Conservation (phyloP, 2,888 invertebrate species). For the Drosophila flavopinicola region DNA sequence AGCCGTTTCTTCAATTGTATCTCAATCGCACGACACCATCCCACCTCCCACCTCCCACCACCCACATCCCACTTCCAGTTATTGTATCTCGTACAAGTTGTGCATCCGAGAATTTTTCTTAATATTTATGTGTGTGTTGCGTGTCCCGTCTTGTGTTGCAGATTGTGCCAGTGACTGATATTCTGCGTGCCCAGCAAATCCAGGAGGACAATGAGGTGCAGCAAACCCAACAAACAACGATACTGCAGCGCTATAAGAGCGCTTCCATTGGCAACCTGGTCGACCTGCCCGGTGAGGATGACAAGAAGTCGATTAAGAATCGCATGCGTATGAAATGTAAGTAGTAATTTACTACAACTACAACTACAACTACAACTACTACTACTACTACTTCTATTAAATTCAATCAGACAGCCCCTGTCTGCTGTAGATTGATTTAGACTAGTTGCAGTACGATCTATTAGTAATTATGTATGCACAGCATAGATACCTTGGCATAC, state of each 20-base stretch:
- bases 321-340: constrained; percentile 81
- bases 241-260: constrained; percentile 81
- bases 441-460: no score
- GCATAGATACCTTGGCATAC: no score
- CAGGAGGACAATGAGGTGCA: constrained; percentile 77
- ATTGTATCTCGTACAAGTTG: constrained; percentile 6
- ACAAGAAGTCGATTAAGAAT: constrained; percentile 82
- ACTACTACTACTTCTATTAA: no score
- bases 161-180: constrained; percentile 83
- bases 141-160: constrained; percentile 53
- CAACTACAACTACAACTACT: no score
- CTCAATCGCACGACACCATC: constrained; percentile 40
- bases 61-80: background rate
- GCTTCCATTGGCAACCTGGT: constrained; percentile 81
- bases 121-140: constrained; percentile 39
- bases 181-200: constrained; percentile 80
- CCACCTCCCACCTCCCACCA: no score
- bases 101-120: background rate
- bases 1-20: constrained; percentile 41
- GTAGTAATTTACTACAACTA: constrained; percentile 24
- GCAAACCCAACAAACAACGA: constrained; percentile 66
- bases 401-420: no score
- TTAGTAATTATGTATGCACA: no score
- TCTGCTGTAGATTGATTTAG: no score
- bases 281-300: constrained; percentile 80